phyloP scores from a whole-genome alignment of 2,888 invertebrate species.

The Drosophila vallismaia region DNA sequence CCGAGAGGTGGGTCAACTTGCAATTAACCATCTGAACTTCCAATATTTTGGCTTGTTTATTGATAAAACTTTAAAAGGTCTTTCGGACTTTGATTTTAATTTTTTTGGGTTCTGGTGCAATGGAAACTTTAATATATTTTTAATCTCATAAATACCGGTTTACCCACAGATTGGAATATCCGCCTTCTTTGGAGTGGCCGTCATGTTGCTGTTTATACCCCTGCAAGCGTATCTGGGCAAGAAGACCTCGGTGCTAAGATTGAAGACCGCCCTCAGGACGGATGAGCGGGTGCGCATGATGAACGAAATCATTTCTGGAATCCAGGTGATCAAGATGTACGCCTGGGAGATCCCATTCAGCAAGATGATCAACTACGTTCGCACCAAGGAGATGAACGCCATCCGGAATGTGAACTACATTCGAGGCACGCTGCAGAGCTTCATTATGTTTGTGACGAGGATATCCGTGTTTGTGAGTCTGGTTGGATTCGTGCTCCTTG shows the following conservation, averaged over 20 bases:
- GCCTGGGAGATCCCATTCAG: constrained; percentile 96
- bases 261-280: constrained; percentile 92
- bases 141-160: neutral
- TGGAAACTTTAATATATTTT: too few relatives aligned
- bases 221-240: constrained; percentile 91
- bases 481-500: constrained; percentile 89
- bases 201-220: constrained; percentile 88
- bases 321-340: constrained; percentile 98
- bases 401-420: constrained; percentile 91
- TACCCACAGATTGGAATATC: constrained; percentile 84
- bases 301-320: constrained; percentile 95
- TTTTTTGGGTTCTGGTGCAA: too few relatives aligned
- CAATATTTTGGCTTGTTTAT: neutral
- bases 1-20: constrained; percentile 84
- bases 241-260: constrained; percentile 89
- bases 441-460: constrained; percentile 94
- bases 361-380: constrained; percentile 88
- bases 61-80: neutral
- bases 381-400: constrained; percentile 86
- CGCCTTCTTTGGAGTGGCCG: constrained; percentile 86
- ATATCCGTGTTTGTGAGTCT: constrained; percentile 94
- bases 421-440: constrained; percentile 90
- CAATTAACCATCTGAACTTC: constrained; percentile 1
- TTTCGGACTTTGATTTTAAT: neutral
- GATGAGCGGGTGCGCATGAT: constrained; percentile 95